Evolutionary conservation across 2,113 vertebrate genomes (phyloP).

Genomic region (Donacobius atricapilla): DNA sequence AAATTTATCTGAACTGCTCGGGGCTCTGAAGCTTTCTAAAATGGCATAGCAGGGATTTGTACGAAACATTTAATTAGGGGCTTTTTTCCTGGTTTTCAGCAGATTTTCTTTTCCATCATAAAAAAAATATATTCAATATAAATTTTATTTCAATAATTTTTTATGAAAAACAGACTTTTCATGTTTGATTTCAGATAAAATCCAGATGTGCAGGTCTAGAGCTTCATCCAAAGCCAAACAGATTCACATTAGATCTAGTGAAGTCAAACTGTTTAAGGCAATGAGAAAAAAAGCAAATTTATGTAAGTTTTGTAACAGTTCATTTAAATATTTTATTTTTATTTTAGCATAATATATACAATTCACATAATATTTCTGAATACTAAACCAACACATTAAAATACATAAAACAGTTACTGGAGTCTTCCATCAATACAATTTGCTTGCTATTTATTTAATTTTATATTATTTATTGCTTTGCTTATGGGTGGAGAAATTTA

Average conservation of each 20-base stretch:
- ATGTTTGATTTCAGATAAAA: background rate
- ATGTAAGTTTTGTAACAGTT: background rate
- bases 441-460: background rate
- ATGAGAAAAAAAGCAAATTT: background rate
- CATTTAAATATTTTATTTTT: background rate
- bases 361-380: background rate
- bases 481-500: background rate
- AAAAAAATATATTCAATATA: background rate
- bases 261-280: background rate
- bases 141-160: background rate
- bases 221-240: background rate
- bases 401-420: background rate
- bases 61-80: rapidly evolving
- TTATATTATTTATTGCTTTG: background rate
- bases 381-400: background rate
- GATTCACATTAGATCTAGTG: background rate
- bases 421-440: background rate
- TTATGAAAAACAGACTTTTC: background rate
- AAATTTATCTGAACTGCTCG: background rate
- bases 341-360: background rate
- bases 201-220: background rate
- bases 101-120: background rate
- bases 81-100: rapidly evolving
- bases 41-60: background rate
- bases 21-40: background rate